Base-by-base conservation (phyloP, 2,888 invertebrate genomes). In the Brachyopa scutellaris region DNA sequence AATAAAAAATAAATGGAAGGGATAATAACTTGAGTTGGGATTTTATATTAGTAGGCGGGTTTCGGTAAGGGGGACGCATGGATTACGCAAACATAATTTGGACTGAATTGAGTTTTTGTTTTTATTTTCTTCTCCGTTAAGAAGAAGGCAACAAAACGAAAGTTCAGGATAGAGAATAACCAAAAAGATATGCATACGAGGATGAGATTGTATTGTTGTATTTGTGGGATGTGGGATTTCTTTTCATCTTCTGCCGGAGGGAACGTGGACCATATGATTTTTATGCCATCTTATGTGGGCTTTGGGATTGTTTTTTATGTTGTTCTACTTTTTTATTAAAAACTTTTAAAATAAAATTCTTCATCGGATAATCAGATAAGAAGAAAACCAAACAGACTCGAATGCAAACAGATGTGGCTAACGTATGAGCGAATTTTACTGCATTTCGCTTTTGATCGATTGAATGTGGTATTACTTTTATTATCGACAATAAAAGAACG, bases 1-100 rank as follows among this genome's bases (percentile, higher is more conserved):
- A 82, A 77, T 66, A 76, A 82, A 80, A 82, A 67, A 73, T 73
- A 74, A 77, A 82, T 82, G 82, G 77, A 72, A 77, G 59, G 82
- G 82, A 82, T 82, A 82, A 82, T 82, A 82, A 77, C 64, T 82
- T 82, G 76, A 80, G 76, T 80, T 76, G 69, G 74, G 69, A 67
- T 74, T 80, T 55, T 42, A 23, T 53, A 49, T 33, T 11, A 51
- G 29, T 38, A 17, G 57, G 40, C 9, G 19, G 42, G 42, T 31
- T 33, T 26, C 23, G 17, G 5, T 1, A 6, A 6, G 21, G 42
- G 49, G 49, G 36, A 57, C 15, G 55, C 70, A 57, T 42, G 69
- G 80, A 80, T 76, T 76, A 76, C 76, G 69, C 57, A 80, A 80
- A 80, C 80, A 80, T 80, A 80, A 80, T 80, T 80, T 76, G 38